Base-by-base conservation (phyloP, 2,113 vertebrate genomes). In the Eurystomus gularis region DNA sequence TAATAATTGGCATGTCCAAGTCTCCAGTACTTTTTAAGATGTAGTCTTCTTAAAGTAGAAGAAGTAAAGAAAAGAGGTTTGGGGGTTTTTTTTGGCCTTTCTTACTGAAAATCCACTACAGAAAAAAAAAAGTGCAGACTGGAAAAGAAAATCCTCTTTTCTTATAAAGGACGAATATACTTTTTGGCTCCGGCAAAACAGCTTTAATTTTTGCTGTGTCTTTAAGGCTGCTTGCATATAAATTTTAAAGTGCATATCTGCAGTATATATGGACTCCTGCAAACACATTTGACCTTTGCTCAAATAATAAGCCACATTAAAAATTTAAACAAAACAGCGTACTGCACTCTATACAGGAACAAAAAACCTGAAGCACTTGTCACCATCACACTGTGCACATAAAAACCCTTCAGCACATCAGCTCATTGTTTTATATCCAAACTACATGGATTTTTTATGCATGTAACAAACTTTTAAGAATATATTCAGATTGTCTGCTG, bases 111-210 rank as follows among this genome's bases (percentile, higher is more conserved):
- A 92, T 55, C 29, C 82, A 17, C 57, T 42, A 66, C 40, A 78
- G 17, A 48, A 66, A 44, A 80, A 68, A 90, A 42, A 68, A 78
- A n/a, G 40, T 68, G 9, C 25, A 37, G 20, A 3, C 58, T 84
- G 35, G 70, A 89, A 92, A 96, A 90, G 49, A 85, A 96, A 95
- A 95, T 71, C 35, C 15, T 33, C 57, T 82, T 91, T 80, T 82
- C 69, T 70, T 42, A 81, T 42, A 69, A 81, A 92, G 46, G 44
- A 80, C 87, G 19, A 73, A 51, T 20, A 28, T 21, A 33, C 4
- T 16, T 87, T 69, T 76, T 46, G 18, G 24, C 40, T 80, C 25
- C 73, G 49, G 71, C 26, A 75, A 87, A 77, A 91, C 7, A 82
- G 40, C 2, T 23, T 51, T 65, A 82, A 49, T 35, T 28, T 71